Conservation (phyloP, 53 echinoderm and acorn worm species). For the Pentamera pediparva region DNA sequence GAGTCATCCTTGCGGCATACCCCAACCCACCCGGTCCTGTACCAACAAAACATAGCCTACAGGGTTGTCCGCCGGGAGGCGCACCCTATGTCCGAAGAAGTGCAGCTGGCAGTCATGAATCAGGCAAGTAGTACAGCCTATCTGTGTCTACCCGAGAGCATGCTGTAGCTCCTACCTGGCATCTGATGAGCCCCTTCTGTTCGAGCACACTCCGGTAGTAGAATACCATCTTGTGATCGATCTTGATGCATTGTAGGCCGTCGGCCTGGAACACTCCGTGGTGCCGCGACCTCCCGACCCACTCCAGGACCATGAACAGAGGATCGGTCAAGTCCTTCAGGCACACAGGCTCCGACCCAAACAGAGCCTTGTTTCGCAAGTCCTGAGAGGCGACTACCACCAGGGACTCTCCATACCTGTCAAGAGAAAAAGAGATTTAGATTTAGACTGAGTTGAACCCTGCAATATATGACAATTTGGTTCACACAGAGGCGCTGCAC, state of each 20-base stretch:
- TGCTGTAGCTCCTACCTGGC: no score
- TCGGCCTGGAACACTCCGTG: constrained; percentile 17
- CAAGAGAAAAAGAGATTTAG: background rate
- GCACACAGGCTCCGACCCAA: background rate
- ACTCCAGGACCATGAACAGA: background rate
- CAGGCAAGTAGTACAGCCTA: no score
- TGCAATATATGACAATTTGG: no score
- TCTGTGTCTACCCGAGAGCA: no score
- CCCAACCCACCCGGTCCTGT: no score
- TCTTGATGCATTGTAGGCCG: background rate
- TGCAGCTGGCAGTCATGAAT: no score
- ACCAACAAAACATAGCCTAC: no score
- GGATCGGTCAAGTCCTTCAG: background rate
- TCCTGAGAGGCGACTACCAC: constrained; percentile 12
- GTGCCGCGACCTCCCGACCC: constrained; percentile 11
- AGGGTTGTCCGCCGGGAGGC: no score
- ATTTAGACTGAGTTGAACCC: no score
- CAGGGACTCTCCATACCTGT: constrained; percentile 2
- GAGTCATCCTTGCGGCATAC: no score
- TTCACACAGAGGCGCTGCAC: no score
- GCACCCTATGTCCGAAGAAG: no score
- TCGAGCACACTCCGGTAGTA: constrained; percentile 2
- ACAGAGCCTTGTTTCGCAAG: background rate
- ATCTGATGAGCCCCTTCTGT: background rate
- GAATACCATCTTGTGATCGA: constrained; percentile 8